These are phyloP conservation scores for Cactoblastis cactorum DNA, from an alignment of 2,888 invertebrate genomes.

Conservation along the genomic window DNA sequence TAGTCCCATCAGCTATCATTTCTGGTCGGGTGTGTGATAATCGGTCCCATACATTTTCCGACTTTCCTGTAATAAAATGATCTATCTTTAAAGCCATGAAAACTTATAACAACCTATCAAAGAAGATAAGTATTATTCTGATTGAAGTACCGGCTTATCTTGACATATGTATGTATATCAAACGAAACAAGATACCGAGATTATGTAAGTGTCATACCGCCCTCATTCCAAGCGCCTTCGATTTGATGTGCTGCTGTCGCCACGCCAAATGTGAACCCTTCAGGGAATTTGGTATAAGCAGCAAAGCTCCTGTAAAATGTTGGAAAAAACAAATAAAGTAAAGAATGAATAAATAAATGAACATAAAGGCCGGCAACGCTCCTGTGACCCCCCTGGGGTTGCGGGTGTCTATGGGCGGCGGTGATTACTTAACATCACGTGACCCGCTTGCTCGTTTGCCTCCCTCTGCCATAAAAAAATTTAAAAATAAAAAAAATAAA, in stretches of 20 bases:
- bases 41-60: slow-evolving; percentile 82
- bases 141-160: not conserved
- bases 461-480: no score
- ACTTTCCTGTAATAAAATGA: slow-evolving; percentile 81
- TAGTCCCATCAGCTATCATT: slow-evolving; percentile 79
- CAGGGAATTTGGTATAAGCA: slow-evolving; percentile 65
- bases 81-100: not conserved
- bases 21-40: slow-evolving; percentile 75
- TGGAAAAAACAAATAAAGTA: not conserved
- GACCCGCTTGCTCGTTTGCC: no score
- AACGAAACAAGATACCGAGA: slow-evolving; percentile 11
- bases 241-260: slow-evolving; percentile 81
- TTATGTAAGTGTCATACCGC: slow-evolving; percentile 58
- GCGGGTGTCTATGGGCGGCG: no score
- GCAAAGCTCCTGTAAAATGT: slow-evolving; percentile 38
- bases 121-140: not conserved
- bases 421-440: no score
- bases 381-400: no score
- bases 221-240: slow-evolving; percentile 81
- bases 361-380: not conserved
- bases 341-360: not conserved
- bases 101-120: not conserved
- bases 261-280: slow-evolving; percentile 70
- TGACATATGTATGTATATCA: not conserved
- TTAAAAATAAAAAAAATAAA: no score